Evolutionary conservation across 2,113 vertebrate species (phyloP).

Genomic region (Agelaius phoeniceus): DNA sequence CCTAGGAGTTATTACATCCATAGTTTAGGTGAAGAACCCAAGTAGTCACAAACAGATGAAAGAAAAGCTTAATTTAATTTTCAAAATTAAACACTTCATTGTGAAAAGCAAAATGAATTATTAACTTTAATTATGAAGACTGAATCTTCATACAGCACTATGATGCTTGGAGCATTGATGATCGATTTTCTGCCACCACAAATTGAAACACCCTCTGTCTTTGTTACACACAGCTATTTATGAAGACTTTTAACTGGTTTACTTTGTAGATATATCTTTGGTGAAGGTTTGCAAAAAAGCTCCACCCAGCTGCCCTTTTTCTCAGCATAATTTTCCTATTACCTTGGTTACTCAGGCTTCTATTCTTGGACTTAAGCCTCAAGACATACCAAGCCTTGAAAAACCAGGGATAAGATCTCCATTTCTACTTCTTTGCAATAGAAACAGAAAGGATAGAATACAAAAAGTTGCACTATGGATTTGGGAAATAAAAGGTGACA

Average conservation of each 20-base stretch:
- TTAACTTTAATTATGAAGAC: not conserved
- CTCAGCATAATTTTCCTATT: not conserved
- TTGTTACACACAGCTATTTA: not conserved
- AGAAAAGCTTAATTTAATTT: not conserved
- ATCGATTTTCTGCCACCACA: not conserved
- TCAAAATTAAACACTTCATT: not conserved
- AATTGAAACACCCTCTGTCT: not conserved
- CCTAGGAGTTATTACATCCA: not conserved
- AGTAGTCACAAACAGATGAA: not conserved
- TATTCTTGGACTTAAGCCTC: not conserved
- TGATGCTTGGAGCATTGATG: not conserved
- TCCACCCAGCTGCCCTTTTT: not conserved
- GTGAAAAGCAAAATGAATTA: not conserved
- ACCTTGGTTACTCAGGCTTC: not conserved
- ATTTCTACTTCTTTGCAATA: not conserved
- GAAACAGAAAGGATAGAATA: not conserved
- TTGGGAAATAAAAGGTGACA: not conserved
- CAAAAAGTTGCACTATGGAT: not conserved
- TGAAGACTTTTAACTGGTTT: not conserved
- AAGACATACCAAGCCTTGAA: not conserved
- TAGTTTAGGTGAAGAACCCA: not conserved
- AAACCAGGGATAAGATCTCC: not conserved
- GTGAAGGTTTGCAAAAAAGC: not conserved
- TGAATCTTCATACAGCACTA: not conserved
- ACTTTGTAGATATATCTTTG: not conserved